phyloP scores from a whole-genome alignment of 1,140 invertebrate genomes.

The Dinothrombium tinctorium region DNA sequence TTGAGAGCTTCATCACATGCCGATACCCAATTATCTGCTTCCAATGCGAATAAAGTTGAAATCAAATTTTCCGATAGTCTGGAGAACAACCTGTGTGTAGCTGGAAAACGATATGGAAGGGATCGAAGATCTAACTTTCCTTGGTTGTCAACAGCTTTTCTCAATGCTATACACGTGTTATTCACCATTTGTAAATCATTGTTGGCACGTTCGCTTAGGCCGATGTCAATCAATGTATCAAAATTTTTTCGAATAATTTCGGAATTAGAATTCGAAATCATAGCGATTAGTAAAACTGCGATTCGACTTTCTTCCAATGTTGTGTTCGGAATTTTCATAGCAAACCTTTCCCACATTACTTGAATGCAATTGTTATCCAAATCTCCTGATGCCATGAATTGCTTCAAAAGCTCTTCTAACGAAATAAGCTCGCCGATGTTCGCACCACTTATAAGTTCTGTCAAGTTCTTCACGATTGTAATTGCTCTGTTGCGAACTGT shows the following conservation, averaged over 20 bases:
- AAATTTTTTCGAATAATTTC: slow-evolving; percentile 32
- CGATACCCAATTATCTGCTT: slow-evolving; percentile 29
- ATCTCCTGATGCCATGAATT: slow-evolving; percentile 28
- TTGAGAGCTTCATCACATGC: slow-evolving; percentile 33
- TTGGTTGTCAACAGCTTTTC: slow-evolving; percentile 24
- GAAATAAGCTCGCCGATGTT: slow-evolving; percentile 37
- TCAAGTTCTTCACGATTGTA: slow-evolving; percentile 33
- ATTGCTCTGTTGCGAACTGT: slow-evolving; percentile 23
- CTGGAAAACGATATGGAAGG: slow-evolving; percentile 22
- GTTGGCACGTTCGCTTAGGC: slow-evolving; percentile 27
- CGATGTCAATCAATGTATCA: slow-evolving; percentile 30
- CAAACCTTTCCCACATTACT: slow-evolving; percentile 56
- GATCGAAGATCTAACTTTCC: slow-evolving; percentile 13
- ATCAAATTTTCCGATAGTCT: slow-evolving; percentile 24
- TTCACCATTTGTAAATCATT: slow-evolving; percentile 29
- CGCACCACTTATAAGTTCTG: slow-evolving; percentile 30
- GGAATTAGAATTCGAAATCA: slow-evolving; percentile 33
- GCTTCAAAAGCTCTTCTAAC: slow-evolving; percentile 40
- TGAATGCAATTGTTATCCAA: slow-evolving; percentile 27
- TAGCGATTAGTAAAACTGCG: slow-evolving; percentile 43
- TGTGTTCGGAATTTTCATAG: slow-evolving; percentile 42
- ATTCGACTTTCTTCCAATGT: slow-evolving; percentile 37
- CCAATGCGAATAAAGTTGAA: slow-evolving; percentile 21
- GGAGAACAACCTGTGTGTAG: slow-evolving; percentile 31
- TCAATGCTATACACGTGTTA: slow-evolving; percentile 32